Percentiles rank a stretch among this genome's conserved stretches.
Evolutionary conservation across 2,797 vertebrate species (phyloP).

Genomic region (Toxotes lorentzi): DNA sequence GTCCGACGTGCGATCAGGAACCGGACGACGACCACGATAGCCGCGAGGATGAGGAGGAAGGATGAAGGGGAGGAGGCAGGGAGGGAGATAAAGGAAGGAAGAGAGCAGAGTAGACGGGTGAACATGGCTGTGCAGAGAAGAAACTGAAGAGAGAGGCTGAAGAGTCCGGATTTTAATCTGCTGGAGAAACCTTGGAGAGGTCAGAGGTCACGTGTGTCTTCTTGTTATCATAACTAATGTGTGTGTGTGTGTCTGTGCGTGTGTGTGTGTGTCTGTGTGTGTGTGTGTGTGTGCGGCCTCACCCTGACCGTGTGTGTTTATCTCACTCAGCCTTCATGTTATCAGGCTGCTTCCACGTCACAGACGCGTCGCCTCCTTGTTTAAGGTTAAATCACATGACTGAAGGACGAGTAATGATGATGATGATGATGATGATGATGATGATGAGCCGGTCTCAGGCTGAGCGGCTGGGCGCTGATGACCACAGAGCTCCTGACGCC

Average conservation of each 20-base stretch:
- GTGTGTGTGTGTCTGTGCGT: neutral
- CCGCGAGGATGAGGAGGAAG: neutral
- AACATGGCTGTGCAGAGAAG: constrained; percentile 41
- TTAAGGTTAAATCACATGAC: too few relatives aligned
- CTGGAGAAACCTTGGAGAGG: constrained; percentile 48
- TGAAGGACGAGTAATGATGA: too few relatives aligned
- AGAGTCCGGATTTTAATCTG: constrained; percentile 38
- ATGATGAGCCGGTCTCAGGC: too few relatives aligned
- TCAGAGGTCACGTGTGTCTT: constrained; percentile 42
- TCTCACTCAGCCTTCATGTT: constrained; percentile 54
- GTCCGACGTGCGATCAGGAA: constrained; percentile 1
- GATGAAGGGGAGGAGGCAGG: neutral
- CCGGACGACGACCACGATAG: neutral
- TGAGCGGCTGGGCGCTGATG: constrained; percentile 41
- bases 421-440: too few relatives aligned
- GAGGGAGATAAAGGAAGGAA: neutral
- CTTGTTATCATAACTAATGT: neutral
- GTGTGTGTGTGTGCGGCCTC: neutral
- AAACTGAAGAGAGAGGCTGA: constrained; percentile 20
- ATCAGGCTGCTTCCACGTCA: constrained; percentile 44
- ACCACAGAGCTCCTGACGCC: constrained; percentile 34
- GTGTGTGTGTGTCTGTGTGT: neutral
- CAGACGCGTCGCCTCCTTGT: too few relatives aligned
- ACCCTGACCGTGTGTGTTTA: constrained; percentile 37
- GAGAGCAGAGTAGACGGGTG: constrained; percentile 30